Conservation (phyloP, 2,113 vertebrate species). For the Tychaedon coryphoeus region DNA sequence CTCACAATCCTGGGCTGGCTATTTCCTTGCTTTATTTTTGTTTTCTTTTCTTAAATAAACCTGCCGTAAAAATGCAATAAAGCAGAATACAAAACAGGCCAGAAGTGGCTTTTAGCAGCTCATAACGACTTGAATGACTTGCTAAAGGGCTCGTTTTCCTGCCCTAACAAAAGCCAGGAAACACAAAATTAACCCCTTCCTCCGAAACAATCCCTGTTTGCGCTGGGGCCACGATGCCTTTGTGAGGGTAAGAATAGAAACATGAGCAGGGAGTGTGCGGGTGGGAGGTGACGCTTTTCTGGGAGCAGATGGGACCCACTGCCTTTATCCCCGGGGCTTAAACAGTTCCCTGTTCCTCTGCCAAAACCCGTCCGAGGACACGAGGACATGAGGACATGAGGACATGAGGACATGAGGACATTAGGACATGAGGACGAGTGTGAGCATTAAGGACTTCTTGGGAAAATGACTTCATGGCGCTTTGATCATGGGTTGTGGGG, state of each 20-base stretch:
- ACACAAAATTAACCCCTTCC: constrained; percentile 58
- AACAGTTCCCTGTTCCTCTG: background rate
- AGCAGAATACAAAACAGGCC: constrained; percentile 5
- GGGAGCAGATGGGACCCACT: background rate
- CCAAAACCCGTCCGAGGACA: background rate
- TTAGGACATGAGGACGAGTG: background rate
- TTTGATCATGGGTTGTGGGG: background rate
- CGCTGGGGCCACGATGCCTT: background rate
- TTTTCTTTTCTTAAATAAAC: constrained; percentile 55
- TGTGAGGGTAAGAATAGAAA: constrained; percentile 37
- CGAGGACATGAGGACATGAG: background rate
- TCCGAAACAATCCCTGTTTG: background rate
- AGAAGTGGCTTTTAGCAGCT: background rate
- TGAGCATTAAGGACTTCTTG: background rate
- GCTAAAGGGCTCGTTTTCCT: constrained; percentile 28
- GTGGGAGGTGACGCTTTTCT: background rate
- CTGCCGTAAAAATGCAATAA: background rate
- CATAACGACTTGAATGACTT: background rate
- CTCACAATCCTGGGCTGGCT: background rate
- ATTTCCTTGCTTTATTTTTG: constrained; percentile 55
- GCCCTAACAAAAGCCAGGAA: constrained; percentile 60
- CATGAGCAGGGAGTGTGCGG: background rate
- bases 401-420: background rate
- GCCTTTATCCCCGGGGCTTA: background rate
- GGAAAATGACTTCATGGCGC: background rate